phyloP scores from a whole-genome alignment of 1,140 invertebrate genomes.

The Hyles euphorbiae region DNA sequence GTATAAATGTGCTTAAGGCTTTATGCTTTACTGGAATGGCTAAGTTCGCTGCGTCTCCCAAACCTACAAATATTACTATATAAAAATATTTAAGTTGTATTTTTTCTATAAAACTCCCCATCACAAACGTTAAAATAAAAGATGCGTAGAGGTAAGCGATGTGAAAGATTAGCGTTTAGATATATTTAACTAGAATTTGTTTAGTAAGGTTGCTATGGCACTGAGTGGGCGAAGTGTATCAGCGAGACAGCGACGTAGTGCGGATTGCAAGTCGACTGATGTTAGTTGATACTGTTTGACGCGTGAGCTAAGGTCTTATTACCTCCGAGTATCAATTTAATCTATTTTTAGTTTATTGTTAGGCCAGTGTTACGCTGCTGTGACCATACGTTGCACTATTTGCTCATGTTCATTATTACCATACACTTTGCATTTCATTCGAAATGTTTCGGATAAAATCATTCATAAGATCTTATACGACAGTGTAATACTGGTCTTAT shows the following conservation, averaged over 20 bases:
- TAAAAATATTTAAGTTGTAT: conserved; percentile 23
- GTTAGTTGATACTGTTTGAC: conserved; percentile 65
- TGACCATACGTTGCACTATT: conserved; percentile 5
- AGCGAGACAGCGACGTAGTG: conserved; percentile 29
- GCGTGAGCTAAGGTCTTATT: conserved; percentile 66
- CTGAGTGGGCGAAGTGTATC: conserved; percentile 16
- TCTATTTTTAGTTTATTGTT: conserved; percentile 55
- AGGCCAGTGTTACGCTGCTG: conserved; percentile 46
- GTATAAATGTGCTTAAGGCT: conserved; percentile 60
- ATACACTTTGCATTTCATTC: not conserved
- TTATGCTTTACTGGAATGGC: conserved; percentile 53
- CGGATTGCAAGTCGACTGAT: conserved; percentile 58
- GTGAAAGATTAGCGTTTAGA: conserved; percentile 53
- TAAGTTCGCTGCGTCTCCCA: conserved; percentile 28
- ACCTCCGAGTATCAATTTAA: conserved; percentile 74
- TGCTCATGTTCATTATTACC: not conserved
- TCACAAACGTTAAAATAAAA: conserved; percentile 57
- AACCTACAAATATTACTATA: not conserved
- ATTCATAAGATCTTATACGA: conserved; percentile 17
- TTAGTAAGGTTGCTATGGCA: conserved; percentile 56
- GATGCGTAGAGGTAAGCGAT: conserved; percentile 42
- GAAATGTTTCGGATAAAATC: not conserved
- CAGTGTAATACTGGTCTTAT: conserved; percentile 50
- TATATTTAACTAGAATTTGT: conserved; percentile 41
- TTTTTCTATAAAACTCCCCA: conserved; percentile 49